Percentiles rank a stretch among this genome's conserved stretches.
Conservation (phyloP, 2,113 vertebrate genomes). For the Mirza zaza region DNA sequence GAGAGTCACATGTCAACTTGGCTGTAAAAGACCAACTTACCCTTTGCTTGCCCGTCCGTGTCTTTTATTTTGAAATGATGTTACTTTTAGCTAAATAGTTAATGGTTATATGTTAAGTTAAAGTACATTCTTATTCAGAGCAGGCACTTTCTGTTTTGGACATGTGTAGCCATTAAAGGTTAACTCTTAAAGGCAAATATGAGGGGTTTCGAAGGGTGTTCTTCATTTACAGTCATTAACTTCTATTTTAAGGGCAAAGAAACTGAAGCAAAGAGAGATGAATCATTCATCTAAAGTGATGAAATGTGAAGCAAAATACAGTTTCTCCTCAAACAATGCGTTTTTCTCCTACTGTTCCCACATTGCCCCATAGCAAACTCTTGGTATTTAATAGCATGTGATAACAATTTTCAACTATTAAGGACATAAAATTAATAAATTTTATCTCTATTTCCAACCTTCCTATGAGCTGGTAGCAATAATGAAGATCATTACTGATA, state of each 20-base stretch:
- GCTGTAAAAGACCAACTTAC: neutral
- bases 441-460: neutral
- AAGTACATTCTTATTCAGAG: neutral
- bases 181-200: neutral
- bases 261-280: neutral
- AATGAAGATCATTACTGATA: neutral
- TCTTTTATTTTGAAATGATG: neutral
- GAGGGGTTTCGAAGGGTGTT: neutral
- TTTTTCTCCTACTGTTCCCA: neutral
- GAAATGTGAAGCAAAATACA: neutral
- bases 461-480: neutral
- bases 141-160: neutral
- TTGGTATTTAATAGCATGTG: neutral
- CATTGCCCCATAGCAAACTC: neutral
- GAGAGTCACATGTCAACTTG: neutral
- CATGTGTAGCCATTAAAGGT: neutral
- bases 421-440: neutral
- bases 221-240: neutral
- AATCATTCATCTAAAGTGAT: neutral
- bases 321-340: neutral
- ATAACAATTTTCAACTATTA: neutral
- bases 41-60: neutral
- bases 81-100: neutral
- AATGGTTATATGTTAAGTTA: neutral
- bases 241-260: neutral